Percentiles rank a stretch among this genome's conserved stretches.
These are phyloP conservation scores for Gouania willdenowi DNA, from an alignment of 2,797 vertebrate species.

Conservation along the genomic window DNA sequence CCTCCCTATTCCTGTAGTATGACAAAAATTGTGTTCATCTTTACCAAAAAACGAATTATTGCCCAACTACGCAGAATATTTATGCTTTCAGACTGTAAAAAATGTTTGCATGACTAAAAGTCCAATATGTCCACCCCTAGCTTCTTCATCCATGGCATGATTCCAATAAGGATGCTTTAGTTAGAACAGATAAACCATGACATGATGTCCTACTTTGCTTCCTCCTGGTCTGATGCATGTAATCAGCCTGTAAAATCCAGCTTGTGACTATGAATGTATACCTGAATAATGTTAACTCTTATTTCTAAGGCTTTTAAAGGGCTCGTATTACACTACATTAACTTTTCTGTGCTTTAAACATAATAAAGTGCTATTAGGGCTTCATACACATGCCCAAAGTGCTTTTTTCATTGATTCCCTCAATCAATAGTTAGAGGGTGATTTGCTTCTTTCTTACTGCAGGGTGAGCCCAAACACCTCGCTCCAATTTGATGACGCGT, in stretches of 20 bases:
- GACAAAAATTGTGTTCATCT: not conserved
- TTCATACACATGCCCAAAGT: too few relatives aligned
- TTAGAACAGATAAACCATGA: constrained; percentile 25
- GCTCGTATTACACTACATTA: too few relatives aligned
- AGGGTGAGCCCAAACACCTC: too few relatives aligned
- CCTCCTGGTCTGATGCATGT: constrained; percentile 10
- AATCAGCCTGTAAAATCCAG: constrained; percentile 2
- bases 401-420: too few relatives aligned
- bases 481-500: too few relatives aligned
- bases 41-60: not conserved
- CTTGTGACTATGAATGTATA: too few relatives aligned
- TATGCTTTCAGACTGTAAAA: not conserved
- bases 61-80: constrained; percentile 1
- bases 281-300: too few relatives aligned
- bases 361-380: too few relatives aligned
- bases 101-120: constrained; percentile 3
- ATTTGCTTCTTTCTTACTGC: too few relatives aligned
- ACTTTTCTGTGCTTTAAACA: too few relatives aligned
- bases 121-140: constrained; percentile 1
- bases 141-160: constrained; percentile 3
- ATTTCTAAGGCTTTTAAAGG: too few relatives aligned
- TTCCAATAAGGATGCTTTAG: constrained; percentile 17
- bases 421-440: too few relatives aligned
- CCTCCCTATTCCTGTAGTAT: not conserved
- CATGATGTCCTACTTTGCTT: constrained; percentile 22